Conservation (phyloP, 2,113 vertebrate species). For the Uropsilus gracilis region DNA sequence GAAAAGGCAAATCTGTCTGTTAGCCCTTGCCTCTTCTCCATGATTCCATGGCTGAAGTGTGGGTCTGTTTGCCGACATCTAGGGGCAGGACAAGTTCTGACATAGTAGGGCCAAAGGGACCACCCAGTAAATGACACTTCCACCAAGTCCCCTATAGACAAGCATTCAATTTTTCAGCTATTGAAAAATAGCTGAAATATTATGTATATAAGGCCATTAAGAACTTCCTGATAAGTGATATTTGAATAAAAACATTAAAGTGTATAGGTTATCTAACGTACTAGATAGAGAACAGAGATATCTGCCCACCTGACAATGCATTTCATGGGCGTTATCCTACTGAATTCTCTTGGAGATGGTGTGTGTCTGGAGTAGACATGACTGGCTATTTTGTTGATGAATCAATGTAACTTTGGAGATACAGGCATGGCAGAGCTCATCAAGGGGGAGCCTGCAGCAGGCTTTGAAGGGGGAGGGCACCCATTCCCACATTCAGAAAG, state of each 20-base stretch:
- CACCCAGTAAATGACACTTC: neutral
- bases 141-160: neutral
- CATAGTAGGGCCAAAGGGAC: neutral
- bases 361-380: neutral
- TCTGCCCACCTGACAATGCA: neutral
- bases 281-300: neutral
- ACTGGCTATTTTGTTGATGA: fast-evolving
- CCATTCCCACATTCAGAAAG: neutral
- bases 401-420: neutral
- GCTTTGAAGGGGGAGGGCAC: no score
- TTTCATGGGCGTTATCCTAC: neutral
- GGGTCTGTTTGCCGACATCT: neutral
- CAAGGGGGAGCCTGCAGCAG: fast-evolving
- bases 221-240: neutral
- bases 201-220: neutral
- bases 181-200: no score
- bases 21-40: no score
- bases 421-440: no score
- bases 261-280: neutral
- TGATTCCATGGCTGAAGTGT: fast-evolving
- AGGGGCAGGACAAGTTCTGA: neutral
- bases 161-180: neutral
- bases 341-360: fast-evolving
- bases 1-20: neutral
- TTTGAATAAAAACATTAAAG: neutral